Evolutionary conservation across 2,797 vertebrate genomes (phyloP), one percentile per base, ranked within the genome.

Genomic region (Eleutherodactylus coqui): DNA sequence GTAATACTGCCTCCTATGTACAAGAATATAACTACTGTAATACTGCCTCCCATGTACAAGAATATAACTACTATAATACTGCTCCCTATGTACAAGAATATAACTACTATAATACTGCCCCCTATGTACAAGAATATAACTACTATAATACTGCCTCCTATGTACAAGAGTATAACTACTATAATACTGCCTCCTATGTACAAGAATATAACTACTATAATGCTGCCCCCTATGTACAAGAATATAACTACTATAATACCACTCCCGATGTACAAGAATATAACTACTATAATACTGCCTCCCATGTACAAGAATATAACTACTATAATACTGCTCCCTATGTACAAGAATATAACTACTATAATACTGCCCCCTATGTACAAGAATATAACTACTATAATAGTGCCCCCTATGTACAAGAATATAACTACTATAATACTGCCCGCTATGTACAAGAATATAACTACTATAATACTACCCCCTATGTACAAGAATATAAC

Each of bases 101-200:
- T 60, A 60, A 60, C 55, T 60, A 60, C 55, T 60, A 60, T 27
- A 60, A 60, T 60, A 60, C 55, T 60, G 55, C 55, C 13, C n/a
- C 55, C 55, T 60, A 60, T 60, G n/a, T 60, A 60, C 55, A 60
- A 60, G 55, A 60, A 60, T 60, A 60, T 60, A 60, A 60, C 55
- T 60, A 27, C 55, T 60, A 60, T 60, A 60, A 60, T 60, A 60
- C 55, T 60, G 55, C 55, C n/a, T 13, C 55, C 55, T 60, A 60
- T 60, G 24, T 62, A 62, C 27, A 62, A 62, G 29, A 62, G 32
- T 62, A 62, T 62, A 62, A 62, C 60, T 62, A 64, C 60, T 64
- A 64, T 64, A 64, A 64, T 19, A 64, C 60, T 64, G 60, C 60
- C 17, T 5, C 62, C 32, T 36, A 67, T 64, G n/a, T 67, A 36